Evolutionary conservation across 1,140 invertebrate species (phyloP).

Genomic region (Colletes gigas): DNA sequence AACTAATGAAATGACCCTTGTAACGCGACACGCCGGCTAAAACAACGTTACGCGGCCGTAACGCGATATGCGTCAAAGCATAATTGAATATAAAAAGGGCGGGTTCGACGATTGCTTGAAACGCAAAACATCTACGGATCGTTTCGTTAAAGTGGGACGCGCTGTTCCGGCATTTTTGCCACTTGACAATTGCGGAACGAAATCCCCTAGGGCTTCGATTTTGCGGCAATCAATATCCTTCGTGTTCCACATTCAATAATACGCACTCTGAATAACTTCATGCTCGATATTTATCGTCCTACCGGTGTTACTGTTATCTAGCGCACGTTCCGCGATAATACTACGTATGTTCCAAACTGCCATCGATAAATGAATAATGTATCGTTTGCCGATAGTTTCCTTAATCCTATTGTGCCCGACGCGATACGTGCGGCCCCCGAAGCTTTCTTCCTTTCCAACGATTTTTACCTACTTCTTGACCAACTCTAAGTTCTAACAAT

Average conservation of each 20-base stretch:
- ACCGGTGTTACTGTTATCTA: neutral
- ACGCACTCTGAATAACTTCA: conserved; percentile 15
- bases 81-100: conserved; percentile 18
- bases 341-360: neutral
- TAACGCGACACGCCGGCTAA: neutral
- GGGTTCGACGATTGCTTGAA: neutral
- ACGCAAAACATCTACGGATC: conserved; percentile 10
- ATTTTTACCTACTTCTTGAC: too few relatives aligned
- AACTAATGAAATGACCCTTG: conserved; percentile 10
- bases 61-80: neutral
- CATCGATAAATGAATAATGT: conserved; percentile 34
- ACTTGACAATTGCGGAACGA: conserved; percentile 9
- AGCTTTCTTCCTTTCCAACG: neutral
- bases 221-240: conserved; percentile 24
- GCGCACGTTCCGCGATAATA: neutral
- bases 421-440: neutral
- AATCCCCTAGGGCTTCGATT: conserved; percentile 17
- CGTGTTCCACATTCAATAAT: conserved; percentile 29
- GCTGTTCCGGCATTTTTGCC: conserved; percentile 11
- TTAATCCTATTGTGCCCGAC: neutral
- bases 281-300: conserved; percentile 9
- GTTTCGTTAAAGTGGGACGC: neutral
- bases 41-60: neutral
- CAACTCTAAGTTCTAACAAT: too few relatives aligned
- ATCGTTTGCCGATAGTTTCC: neutral